Evolutionary conservation across 1,140 invertebrate genomes (phyloP), one percentile per base, ranked within the genome.

Genomic region (Penaeus indicus): DNA sequence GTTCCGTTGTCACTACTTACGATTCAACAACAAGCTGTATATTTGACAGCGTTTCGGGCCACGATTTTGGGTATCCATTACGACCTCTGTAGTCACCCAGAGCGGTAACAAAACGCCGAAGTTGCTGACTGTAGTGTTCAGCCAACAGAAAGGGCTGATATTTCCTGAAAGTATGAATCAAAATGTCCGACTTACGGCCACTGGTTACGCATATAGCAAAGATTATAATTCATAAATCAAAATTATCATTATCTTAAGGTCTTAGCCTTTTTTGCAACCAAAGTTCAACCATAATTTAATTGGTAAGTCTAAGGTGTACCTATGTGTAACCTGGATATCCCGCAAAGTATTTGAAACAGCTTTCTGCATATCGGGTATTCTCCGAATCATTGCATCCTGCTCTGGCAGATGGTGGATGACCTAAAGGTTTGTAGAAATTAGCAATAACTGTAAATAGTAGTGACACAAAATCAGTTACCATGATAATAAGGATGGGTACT

Each of bases 11-110:
- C 60, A 11, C 38, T 84, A 95, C 95, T 95, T 94, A 97, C 95
- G 96, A 96, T 94, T 98, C 97, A 27, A 98, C 96, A n/a, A 98
- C 97, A 75, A 98, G 95, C 93, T 97, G 96, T 92, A 95, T 96
- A 91, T 96, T 93, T 0, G 94, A 93, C 2, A 98, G 93, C 82
- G 94, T 94, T 63, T 94, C 92, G 0, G 97, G 96, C 95, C 97
- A 97, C 11, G 93, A 92, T 75, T 93, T 93, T 1, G 97, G 96
- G 92, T 96, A 97, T 42, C 94, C 95, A 81, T 94, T 94, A 62
- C 94, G 93, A 64, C 96, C 95, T 75, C 95, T 94, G 92, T 96
- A 97, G 93, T 97, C 97, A 38, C 95, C 96, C 18, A 98, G 93
- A 10, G 96, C 95, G 3, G 96, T 97, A 1, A 95, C 96, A 38